Conservation (phyloP, 2,113 vertebrate species). For the Casuarius casuarius region DNA sequence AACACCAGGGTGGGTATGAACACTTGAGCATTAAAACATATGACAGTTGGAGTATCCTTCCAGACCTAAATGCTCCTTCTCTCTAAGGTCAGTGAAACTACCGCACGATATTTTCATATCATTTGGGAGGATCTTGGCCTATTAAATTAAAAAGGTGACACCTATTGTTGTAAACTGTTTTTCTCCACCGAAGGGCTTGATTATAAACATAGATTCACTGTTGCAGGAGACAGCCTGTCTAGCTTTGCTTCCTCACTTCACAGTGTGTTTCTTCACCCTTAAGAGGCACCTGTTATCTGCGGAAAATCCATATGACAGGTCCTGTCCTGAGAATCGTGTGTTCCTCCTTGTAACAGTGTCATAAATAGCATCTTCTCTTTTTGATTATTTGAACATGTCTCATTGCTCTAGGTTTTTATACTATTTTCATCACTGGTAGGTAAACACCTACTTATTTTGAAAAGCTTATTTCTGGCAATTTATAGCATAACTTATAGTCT, state of each 20-base stretch:
- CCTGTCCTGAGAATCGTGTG: background rate
- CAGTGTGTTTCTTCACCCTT: background rate
- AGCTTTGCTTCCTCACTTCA: background rate
- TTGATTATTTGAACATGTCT: background rate
- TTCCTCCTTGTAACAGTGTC: background rate
- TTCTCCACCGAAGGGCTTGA: background rate
- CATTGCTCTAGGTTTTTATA: background rate
- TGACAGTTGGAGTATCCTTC: background rate
- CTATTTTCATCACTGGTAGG: background rate
- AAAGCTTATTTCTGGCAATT: background rate
- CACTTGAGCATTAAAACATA: background rate
- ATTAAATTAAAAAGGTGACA: background rate
- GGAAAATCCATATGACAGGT: background rate
- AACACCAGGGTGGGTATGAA: background rate
- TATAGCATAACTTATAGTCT: background rate
- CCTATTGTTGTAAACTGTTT: background rate
- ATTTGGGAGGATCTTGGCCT: background rate
- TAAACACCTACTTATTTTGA: background rate
- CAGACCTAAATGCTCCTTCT: background rate
- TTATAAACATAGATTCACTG: background rate
- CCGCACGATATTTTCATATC: background rate
- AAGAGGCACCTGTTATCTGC: background rate
- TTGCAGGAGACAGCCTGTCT: background rate
- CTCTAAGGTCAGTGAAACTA: background rate
- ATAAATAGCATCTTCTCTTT: background rate